A percentile compares a stretch with the other conserved stretches of the same genome.
Conservation (phyloP, 2,797 vertebrate species). For the Geotria australis region DNA sequence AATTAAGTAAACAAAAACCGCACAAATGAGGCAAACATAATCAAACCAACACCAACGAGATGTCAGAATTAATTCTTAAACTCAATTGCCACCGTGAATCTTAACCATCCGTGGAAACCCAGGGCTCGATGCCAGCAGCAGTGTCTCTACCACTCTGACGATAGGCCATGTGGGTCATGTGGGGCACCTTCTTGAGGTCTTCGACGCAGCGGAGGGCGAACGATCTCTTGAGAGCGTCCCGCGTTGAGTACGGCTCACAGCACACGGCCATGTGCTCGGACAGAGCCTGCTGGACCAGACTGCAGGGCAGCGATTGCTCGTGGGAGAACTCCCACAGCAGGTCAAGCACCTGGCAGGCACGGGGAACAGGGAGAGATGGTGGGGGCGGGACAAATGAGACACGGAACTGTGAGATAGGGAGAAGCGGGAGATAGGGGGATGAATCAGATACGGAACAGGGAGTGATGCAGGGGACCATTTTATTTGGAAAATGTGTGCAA, state of each 20-base stretch:
- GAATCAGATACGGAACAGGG: not conserved
- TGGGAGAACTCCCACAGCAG: slow-evolving; percentile 94
- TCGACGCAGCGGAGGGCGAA: slow-evolving; percentile 98
- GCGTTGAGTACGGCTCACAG: slow-evolving; percentile 83
- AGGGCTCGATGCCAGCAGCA: too few species aligned
- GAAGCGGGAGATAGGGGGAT: not conserved
- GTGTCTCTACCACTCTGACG: too few species aligned
- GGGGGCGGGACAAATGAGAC: not conserved
- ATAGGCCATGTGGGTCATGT: too few species aligned
- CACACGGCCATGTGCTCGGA: slow-evolving; percentile 89
- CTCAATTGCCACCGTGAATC: too few species aligned
- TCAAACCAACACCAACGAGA: too few species aligned
- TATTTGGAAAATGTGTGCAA: too few species aligned
- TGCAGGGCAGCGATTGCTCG: slow-evolving; percentile 55
- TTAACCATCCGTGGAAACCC: too few species aligned
- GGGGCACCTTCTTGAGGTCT: slow-evolving; percentile 36
- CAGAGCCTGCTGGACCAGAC: slow-evolving; percentile 70
- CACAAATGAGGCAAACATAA: too few species aligned
- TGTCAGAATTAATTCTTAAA: too few species aligned
- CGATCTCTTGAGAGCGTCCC: slow-evolving; percentile 63
- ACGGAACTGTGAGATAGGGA: not conserved
- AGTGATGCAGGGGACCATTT: too few species aligned
- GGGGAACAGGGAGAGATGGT: not conserved
- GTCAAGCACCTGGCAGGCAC: slow-evolving; percentile 40
- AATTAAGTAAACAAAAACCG: too few species aligned